Base-by-base conservation (phyloP, 2,113 vertebrate species). In the Diphyllodes magnificus region DNA sequence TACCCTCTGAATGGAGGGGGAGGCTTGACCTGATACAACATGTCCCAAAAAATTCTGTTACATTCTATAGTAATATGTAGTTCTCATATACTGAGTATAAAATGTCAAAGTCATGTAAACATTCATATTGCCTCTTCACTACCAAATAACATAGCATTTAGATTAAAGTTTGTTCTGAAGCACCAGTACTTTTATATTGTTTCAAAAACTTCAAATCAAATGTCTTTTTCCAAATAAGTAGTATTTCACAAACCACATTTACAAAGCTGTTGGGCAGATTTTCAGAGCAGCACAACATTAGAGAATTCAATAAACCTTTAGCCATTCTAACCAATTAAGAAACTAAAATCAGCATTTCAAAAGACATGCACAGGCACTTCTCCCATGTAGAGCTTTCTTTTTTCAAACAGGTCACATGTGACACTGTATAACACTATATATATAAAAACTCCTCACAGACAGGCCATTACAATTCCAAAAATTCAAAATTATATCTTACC, bases 401-500 rank as follows among this genome's bases (percentile, higher is more conserved):
- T 71, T 68, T 61, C 3, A 9, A 81, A 35, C 14, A 68, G 20
- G 10, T 64, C 50, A 49, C 15, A 40, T 3, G 7, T n/a, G 42
- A 56, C 11, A 35, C 13, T 33, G 5, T 37, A 4, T 23, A 45
- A 65, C 3, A 39, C 19, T 6, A 59, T 25, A 25, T 8, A 65
- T 10, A 49, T 16, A 28, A 17, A 68, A 60, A 28, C 27, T 68
- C 17, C 39, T 69, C 40, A 39, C 6, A 60, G 18, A 80, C 40
- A 3, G 18, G 3, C 3, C 47, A 84, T 25, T 63, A 16, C 33
- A 72, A 80, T 53, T 76, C 14, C 18, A 90, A 66, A 57, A 76
- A 82, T 14, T 35, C 23, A 96, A 94, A 94, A 84, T 16, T 33
- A 3, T 47, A 33, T 92, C 98, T 98, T 98, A 98, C 98, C 98